Evolutionary conservation across 1,140 invertebrate species (phyloP).

Genomic region (Pygmarrhopalites habei): DNA sequence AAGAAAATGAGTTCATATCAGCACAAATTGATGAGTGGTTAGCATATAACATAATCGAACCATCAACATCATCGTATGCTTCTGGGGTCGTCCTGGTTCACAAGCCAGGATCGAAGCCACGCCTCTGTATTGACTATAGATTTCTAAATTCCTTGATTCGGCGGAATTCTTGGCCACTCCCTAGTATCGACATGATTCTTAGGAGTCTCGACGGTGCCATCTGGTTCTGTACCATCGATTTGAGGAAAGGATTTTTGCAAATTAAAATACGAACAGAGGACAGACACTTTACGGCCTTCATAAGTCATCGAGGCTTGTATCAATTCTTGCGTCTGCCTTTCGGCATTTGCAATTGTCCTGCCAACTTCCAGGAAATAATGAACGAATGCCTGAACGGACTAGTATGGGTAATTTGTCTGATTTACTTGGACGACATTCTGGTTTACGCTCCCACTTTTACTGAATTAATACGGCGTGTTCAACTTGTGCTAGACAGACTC

Average conservation of each 20-base stretch:
- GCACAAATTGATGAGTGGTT: constrained; percentile 43
- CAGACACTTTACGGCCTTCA: constrained; percentile 44
- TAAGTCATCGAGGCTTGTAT: constrained; percentile 40
- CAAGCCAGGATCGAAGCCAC: constrained; percentile 46
- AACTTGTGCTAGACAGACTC: constrained; percentile 42
- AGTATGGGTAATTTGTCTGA: constrained; percentile 35
- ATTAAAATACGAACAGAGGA: constrained; percentile 42
- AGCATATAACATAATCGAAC: constrained; percentile 42
- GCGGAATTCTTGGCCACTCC: constrained; percentile 46
- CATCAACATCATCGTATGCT: constrained; percentile 44
- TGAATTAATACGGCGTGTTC: constrained; percentile 41
- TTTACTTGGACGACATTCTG: constrained; percentile 43
- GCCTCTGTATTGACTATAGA: constrained; percentile 47
- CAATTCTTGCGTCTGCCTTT: constrained; percentile 46
- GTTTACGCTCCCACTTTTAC: constrained; percentile 40
- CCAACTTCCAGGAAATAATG: constrained; percentile 46
- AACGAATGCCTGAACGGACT: constrained; percentile 40
- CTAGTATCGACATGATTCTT: constrained; percentile 47
- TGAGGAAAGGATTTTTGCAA: constrained; percentile 48
- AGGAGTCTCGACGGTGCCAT: constrained; percentile 41
- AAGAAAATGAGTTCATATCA: constrained; percentile 38
- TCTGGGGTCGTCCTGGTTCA: constrained; percentile 45
- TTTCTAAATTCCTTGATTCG: constrained; percentile 44
- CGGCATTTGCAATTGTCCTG: constrained; percentile 46
- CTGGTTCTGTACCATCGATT: constrained; percentile 47